phyloP scores from a whole-genome alignment of 2,888 invertebrate genomes.

The Enchytraeus crypticus region DNA sequence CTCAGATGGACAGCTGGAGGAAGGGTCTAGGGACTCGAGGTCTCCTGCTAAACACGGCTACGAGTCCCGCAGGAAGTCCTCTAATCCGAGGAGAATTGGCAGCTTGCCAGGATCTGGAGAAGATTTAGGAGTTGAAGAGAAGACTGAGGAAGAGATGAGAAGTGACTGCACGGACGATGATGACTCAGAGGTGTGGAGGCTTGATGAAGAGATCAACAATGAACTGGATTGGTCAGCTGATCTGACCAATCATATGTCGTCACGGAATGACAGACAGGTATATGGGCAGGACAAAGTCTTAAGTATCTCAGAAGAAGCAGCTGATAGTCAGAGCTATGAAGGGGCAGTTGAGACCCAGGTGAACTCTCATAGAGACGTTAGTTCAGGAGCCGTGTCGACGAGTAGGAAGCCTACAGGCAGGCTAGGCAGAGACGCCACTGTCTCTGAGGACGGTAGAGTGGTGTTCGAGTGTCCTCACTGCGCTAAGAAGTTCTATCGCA shows the following conservation, averaged over 20 bases:
- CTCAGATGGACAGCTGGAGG: too few relatives aligned
- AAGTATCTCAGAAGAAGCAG: conserved; percentile 24
- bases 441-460: conserved; percentile 21
- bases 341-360: too few relatives aligned
- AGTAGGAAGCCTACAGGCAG: too few relatives aligned
- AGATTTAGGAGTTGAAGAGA: not conserved
- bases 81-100: conserved; percentile 14
- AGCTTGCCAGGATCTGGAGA: not conserved
- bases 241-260: conserved; percentile 13
- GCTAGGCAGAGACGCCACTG: conserved; percentile 24
- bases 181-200: not conserved
- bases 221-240: not conserved
- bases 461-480: conserved; percentile 25
- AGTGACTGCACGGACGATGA: not conserved
- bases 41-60: too few relatives aligned
- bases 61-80: conserved; percentile 20
- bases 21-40: too few relatives aligned
- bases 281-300: conserved; percentile 3
- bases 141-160: too few relatives aligned
- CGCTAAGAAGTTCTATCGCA: conserved; percentile 24
- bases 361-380: too few relatives aligned
- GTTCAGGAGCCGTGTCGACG: too few relatives aligned
- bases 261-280: conserved; percentile 3
- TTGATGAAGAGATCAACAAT: too few relatives aligned
- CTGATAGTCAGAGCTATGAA: too few relatives aligned